These are phyloP conservation scores for Trichogramma evanescens DNA, from an alignment of 2,888 invertebrate species.

Conservation along the genomic window DNA sequence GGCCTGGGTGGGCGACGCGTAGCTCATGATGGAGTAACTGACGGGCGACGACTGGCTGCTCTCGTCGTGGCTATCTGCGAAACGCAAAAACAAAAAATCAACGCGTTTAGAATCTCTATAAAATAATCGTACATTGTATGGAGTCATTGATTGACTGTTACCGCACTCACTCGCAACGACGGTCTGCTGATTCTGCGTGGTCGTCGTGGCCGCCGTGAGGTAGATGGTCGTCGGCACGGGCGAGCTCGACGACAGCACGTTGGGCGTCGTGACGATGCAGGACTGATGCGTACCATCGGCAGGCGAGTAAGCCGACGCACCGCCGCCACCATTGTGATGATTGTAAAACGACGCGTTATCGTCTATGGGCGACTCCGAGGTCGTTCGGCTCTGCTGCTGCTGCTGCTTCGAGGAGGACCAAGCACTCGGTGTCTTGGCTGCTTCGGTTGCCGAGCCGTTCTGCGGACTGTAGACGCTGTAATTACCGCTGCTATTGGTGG, in stretches of 20 bases:
- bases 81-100: no score
- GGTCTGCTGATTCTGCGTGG: conserved; percentile 23
- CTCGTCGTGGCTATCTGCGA: conserved; percentile 47
- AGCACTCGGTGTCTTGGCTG: conserved; percentile 33
- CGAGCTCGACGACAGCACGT: conserved; percentile 51
- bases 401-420: conserved; percentile 25
- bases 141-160: no score
- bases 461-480: conserved; percentile 63
- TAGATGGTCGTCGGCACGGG: conserved; percentile 44
- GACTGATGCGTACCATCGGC: conserved; percentile 54
- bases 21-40: conserved; percentile 69
- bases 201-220: conserved; percentile 35
- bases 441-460: conserved; percentile 49
- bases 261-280: conserved; percentile 67
- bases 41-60: conserved; percentile 66
- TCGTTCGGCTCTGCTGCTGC: conserved; percentile 52
- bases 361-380: conserved; percentile 49
- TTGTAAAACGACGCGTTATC: conserved; percentile 41
- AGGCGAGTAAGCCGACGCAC: conserved; percentile 49
- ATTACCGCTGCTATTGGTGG: conserved; percentile 56
- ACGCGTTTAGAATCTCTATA: no score
- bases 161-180: conserved; percentile 1
- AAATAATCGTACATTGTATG: no score
- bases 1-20: conserved; percentile 32
- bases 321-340: conserved; percentile 46